Evolutionary conservation across 2,797 vertebrate species (phyloP).

Genomic region (Mormyrops boulengeri): DNA sequence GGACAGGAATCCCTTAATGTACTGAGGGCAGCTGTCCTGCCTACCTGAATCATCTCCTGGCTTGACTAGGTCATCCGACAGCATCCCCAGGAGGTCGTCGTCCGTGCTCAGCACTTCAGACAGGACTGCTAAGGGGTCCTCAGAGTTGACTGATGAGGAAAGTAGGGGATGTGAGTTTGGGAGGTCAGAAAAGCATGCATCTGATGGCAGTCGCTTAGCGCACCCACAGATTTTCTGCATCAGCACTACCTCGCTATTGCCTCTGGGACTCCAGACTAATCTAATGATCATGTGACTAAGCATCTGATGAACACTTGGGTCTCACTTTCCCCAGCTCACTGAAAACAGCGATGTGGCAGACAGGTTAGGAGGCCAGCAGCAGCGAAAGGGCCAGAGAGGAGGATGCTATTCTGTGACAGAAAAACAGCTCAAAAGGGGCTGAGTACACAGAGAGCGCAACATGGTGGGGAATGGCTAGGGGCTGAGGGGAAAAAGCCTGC

Average conservation of each 20-base stretch:
- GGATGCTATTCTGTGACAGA: not conserved
- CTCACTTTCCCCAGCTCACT: not conserved
- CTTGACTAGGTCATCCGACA: conserved; percentile 82
- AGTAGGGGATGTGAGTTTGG: conserved; percentile 23
- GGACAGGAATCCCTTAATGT: not conserved
- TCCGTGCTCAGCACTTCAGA: conserved; percentile 85
- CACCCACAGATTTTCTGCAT: not conserved
- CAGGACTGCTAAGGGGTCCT: conserved; percentile 81
- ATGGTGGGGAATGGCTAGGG: conserved; percentile 37
- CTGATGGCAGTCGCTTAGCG: not conserved
- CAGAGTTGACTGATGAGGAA: conserved; percentile 64
- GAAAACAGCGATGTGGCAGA: not conserved
- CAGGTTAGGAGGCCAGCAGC: not conserved
- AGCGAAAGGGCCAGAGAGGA: not conserved
- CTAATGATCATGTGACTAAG: not conserved
- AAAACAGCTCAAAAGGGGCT: not conserved
- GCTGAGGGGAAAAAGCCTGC: conserved; percentile 25
- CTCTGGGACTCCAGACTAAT: not conserved
- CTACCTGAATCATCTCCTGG: conserved; percentile 67
- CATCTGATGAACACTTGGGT: not conserved
- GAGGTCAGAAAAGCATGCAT: not conserved
- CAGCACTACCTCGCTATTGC: not conserved
- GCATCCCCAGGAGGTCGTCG: conserved; percentile 87
- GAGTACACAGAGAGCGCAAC: not conserved
- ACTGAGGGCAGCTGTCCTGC: not conserved